Percentiles rank a stretch among this genome's conserved stretches.
Conservation (phyloP, 2,113 vertebrate genomes). For the Brienomyrus longianalis region DNA sequence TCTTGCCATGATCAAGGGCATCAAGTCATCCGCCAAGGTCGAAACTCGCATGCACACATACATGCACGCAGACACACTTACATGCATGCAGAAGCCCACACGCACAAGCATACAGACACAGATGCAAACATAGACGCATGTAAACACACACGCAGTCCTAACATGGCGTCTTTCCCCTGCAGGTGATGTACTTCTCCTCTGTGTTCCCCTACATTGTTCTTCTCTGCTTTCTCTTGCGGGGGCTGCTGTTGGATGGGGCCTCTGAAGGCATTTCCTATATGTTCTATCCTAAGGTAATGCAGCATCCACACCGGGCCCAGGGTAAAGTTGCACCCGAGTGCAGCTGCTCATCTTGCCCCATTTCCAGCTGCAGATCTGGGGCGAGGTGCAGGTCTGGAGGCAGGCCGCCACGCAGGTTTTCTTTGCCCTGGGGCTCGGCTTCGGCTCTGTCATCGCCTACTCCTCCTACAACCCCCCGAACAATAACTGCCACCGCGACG, state of each 20-base stretch:
- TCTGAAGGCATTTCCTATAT: conserved; percentile 63
- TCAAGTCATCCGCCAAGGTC: conserved; percentile 73
- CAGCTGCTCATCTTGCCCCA: not conserved
- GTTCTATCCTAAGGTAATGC: conserved; percentile 64
- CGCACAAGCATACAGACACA: not conserved
- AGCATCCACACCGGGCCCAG: not conserved
- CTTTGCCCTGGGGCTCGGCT: conserved; percentile 94
- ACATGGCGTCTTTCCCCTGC: conserved; percentile 3
- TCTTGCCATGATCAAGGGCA: conserved; percentile 67
- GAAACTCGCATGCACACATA: not conserved
- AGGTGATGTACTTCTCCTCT: conserved; percentile 68
- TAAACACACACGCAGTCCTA: not conserved
- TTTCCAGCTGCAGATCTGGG: conserved; percentile 83
- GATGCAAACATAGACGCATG: not conserved
- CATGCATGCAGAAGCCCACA: not conserved
- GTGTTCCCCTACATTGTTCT: conserved; percentile 65
- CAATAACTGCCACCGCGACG: conserved; percentile 97
- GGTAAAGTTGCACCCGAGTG: not conserved
- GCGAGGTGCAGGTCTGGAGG: conserved; percentile 87
- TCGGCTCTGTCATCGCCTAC: conserved; percentile 93
- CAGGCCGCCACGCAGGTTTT: conserved; percentile 96
- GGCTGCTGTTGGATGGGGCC: conserved; percentile 66
- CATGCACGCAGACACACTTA: not conserved
- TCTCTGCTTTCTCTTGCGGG: conserved; percentile 68
- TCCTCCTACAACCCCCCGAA: conserved; percentile 96